Evolutionary conservation across 2,113 vertebrate genomes (phyloP).

Genomic region (Boleophthalmus pectinirostris): DNA sequence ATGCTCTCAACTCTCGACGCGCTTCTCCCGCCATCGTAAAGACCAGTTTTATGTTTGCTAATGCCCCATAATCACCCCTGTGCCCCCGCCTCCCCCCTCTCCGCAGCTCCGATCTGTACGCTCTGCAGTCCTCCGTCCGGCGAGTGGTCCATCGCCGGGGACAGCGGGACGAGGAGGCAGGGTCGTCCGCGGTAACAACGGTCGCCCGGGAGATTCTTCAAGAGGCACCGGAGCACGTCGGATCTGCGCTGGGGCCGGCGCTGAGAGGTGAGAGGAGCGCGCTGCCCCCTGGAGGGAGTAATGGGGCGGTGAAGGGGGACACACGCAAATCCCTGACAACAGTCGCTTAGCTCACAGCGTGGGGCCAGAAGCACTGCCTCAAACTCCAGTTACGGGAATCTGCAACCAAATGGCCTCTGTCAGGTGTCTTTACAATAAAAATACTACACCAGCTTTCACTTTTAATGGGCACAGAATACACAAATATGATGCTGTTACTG

Average conservation of each 20-base stretch:
- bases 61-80: conserved; percentile 45
- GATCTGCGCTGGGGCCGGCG: conserved; percentile 86
- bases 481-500: neutral
- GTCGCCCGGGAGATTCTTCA: conserved; percentile 90
- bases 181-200: conserved; percentile 77
- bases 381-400: conserved; percentile 25
- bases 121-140: conserved; percentile 85
- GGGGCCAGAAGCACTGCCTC: conserved; percentile 54
- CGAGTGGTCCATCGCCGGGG: conserved; percentile 85
- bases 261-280: conserved; percentile 90
- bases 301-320: conserved; percentile 85
- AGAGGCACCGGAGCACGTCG: conserved; percentile 89
- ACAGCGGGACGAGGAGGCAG: conserved; percentile 70
- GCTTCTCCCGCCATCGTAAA: conserved; percentile 36
- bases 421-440: conserved; percentile 2
- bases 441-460: neutral
- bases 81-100: conserved; percentile 30
- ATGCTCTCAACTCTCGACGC: conserved; percentile 28
- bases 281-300: conserved; percentile 80
- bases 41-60: conserved; percentile 53
- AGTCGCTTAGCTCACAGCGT: conserved; percentile 94
- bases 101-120: conserved; percentile 80
- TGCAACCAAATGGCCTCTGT: neutral
- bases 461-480: neutral
- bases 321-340: conserved; percentile 87